These are phyloP conservation scores for Xyrichtys novacula DNA, from an alignment of 2,797 vertebrate species.

Conservation along the genomic window DNA sequence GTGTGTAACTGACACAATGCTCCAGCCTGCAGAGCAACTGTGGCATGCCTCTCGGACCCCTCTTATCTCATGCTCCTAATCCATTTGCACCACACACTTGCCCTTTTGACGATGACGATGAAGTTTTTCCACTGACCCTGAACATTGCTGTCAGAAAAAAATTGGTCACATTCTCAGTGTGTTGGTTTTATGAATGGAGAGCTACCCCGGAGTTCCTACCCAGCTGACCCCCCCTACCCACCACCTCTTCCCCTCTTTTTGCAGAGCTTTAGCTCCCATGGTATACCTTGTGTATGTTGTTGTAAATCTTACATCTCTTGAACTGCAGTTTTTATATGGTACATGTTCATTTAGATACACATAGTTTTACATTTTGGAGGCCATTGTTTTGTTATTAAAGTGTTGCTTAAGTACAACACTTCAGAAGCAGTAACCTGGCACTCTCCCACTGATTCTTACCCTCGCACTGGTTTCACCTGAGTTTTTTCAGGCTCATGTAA, in stretches of 20 bases:
- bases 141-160: constrained; percentile 21
- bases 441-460: not conserved
- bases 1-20: no score
- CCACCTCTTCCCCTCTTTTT: not conserved
- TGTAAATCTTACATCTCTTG: not conserved
- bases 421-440: not conserved
- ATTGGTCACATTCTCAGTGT: constrained; percentile 37
- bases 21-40: constrained; percentile 25
- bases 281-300: constrained; percentile 9
- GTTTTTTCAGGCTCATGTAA: constrained; percentile 30
- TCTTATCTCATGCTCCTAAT: constrained; percentile 57
- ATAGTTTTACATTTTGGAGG: not conserved
- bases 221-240: not conserved
- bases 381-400: not conserved
- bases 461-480: not conserved
- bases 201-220: constrained; percentile 22
- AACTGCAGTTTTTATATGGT: not conserved
- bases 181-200: constrained; percentile 52
- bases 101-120: constrained; percentile 44
- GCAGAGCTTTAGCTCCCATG: constrained; percentile 14
- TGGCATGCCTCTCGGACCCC: constrained; percentile 29
- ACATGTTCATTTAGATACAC: not conserved
- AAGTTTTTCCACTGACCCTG: constrained; percentile 34
- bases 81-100: constrained; percentile 26
- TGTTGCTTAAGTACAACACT: constrained; percentile 1